These are phyloP conservation scores for Takifugu flavidus DNA, from an alignment of 2,113 vertebrate species.

Conservation along the genomic window DNA sequence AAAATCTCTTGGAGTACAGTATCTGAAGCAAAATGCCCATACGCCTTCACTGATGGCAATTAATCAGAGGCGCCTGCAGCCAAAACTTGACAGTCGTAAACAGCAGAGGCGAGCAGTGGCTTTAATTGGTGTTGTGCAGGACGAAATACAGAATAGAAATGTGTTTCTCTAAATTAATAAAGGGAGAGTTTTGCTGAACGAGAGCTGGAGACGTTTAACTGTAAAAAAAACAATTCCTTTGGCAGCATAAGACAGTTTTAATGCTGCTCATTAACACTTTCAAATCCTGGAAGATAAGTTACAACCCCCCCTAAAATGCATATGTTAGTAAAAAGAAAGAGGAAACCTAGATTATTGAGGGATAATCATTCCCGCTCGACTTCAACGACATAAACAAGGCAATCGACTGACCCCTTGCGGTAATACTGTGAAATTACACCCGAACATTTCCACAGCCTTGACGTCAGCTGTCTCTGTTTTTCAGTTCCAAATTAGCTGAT, in stretches of 20 bases:
- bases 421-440: not conserved
- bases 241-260: too few species aligned
- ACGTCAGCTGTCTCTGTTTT: not conserved
- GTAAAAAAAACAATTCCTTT: too few species aligned
- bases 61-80: constrained; percentile 29
- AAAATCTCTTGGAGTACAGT: constrained; percentile 7
- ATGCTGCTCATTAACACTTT: too few species aligned
- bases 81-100: constrained; percentile 29
- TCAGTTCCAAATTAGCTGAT: not conserved
- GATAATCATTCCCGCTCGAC: too few species aligned
- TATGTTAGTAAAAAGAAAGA: too few species aligned
- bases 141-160: not conserved
- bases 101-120: constrained; percentile 7
- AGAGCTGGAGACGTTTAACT: too few species aligned
- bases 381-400: constrained; percentile 1
- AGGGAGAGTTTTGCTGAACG: not conserved
- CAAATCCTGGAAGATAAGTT: too few species aligned
- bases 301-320: too few species aligned
- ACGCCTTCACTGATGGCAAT: constrained; percentile 29
- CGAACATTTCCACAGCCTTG: not conserved
- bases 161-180: constrained; percentile 14
- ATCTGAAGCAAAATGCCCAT: constrained; percentile 27
- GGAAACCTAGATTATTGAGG: too few species aligned
- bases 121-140: constrained; percentile 16
- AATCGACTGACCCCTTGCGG: constrained; percentile 47